Conservation (phyloP, 2,113 vertebrate species). For the Barbus barbus region DNA sequence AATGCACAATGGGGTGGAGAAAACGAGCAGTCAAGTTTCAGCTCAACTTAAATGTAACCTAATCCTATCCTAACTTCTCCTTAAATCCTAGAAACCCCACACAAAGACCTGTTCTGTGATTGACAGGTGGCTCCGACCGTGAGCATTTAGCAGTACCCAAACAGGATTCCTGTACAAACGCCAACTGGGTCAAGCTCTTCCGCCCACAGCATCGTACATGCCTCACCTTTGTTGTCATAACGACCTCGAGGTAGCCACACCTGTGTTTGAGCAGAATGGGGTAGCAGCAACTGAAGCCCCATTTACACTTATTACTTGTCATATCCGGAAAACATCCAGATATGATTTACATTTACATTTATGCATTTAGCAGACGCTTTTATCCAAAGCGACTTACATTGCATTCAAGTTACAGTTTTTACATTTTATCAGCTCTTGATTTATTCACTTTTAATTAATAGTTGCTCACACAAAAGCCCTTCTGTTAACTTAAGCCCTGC, state of each 20-base stretch:
- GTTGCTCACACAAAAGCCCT: background rate
- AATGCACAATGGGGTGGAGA: slow-evolving; percentile 46
- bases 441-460: background rate
- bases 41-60: slow-evolving; percentile 31
- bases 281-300: background rate
- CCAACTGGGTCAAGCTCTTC: slow-evolving; percentile 29
- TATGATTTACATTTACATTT: too few species aligned
- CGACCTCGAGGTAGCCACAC: slow-evolving; percentile 23
- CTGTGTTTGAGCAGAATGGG: slow-evolving; percentile 19
- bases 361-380: too few species aligned
- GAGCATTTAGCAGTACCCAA: slow-evolving; percentile 34
- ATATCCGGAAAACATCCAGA: background rate
- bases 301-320: background rate
- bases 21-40: slow-evolving; percentile 39
- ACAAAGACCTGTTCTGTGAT: slow-evolving; percentile 36
- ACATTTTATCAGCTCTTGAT: too few species aligned
- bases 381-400: too few species aligned
- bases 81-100: slow-evolving; percentile 37
- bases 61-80: slow-evolving; percentile 40
- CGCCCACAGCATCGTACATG: slow-evolving; percentile 14
- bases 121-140: slow-evolving; percentile 13
- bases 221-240: slow-evolving; percentile 47
- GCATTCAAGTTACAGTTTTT: too few species aligned
- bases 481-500: background rate
- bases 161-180: slow-evolving; percentile 41